Base-by-base conservation (phyloP, 1,140 invertebrate genomes). In the Conopomorpha cramerella region DNA sequence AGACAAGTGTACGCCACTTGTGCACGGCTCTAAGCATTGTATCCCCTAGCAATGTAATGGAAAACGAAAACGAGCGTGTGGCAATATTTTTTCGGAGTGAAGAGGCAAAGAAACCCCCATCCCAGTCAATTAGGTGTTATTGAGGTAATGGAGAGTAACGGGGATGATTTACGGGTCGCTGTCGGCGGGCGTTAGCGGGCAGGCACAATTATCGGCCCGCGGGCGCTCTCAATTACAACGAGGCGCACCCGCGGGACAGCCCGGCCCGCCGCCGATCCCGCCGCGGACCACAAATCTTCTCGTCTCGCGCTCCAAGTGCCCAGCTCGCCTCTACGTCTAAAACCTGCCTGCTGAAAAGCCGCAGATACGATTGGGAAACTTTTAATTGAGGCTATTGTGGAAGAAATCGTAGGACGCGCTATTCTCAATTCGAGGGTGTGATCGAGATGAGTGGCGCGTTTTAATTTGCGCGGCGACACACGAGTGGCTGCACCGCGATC, bases 401-500 rank as follows among this genome's bases (percentile, higher is more conserved):
- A n/a, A n/a, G n/a, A n/a, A n/a, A n/a, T n/a, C n/a, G n/a, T n/a
- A n/a, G n/a, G n/a, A n/a, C n/a, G n/a, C n/a, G n/a, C n/a, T n/a
- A n/a, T n/a, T n/a, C n/a, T n/a, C n/a, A n/a, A n/a, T 64, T 64
- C 51, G 55, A 68, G 65, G 50, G 51, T 44, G 55, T 49, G 58
- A 71, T 65, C 53, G 45, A 54, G 58, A 70, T 52, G 57, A 76
- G 71, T 62, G 66, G 51, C 47, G 56, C 53, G 62, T 76, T 76
- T 76, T 72, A 76, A 76, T 76, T 76, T 76, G 67, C 66, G 62
- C 58, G 64, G 64, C 66, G 67, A 67, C 65, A 71, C 53, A 70
- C 59, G 54, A 72, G 66, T 71, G 66, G 56, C 43, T 59, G 55
- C 49, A 55, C 48, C 66, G 51, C 43, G 58, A 55, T 59, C 49